phyloP scores from a whole-genome alignment of 2,888 invertebrate species.

The Agriotes lineatus region DNA sequence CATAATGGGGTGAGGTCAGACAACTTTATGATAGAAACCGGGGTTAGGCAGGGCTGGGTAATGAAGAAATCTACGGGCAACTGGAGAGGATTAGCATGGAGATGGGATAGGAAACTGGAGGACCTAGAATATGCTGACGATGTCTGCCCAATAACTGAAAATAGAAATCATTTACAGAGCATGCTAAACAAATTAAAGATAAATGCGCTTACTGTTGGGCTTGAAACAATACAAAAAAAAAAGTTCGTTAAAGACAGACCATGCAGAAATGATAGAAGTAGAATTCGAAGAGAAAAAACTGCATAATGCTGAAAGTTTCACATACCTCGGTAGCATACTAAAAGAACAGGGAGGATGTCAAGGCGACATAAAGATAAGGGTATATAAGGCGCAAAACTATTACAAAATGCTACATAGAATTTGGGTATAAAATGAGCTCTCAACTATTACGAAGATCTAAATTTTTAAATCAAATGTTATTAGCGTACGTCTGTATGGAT shows the following conservation, averaged over 20 bases:
- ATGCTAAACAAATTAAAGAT: not conserved
- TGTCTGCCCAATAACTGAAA: not conserved
- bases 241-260: not conserved
- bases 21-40: not conserved
- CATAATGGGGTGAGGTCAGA: not conserved
- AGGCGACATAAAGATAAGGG: not conserved
- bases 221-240: constrained; percentile 1
- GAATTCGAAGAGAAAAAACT: not conserved
- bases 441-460: not conserved
- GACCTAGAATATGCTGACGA: constrained; percentile 10
- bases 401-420: not conserved
- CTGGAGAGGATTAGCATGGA: not conserved
- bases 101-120: not conserved
- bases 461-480: constrained; percentile 6
- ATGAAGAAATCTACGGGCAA: not conserved
- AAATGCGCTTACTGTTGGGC: not conserved
- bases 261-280: not conserved
- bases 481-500: not conserved
- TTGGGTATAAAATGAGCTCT: not conserved
- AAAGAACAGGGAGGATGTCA: not conserved
- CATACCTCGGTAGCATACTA: not conserved
- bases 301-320: constrained; percentile 3
- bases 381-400: not conserved
- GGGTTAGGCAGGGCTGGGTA: constrained; percentile 6
- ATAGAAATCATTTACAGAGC: not conserved